Base-by-base conservation (phyloP, 2,797 vertebrate species). In the Ceyx erithaca region DNA sequence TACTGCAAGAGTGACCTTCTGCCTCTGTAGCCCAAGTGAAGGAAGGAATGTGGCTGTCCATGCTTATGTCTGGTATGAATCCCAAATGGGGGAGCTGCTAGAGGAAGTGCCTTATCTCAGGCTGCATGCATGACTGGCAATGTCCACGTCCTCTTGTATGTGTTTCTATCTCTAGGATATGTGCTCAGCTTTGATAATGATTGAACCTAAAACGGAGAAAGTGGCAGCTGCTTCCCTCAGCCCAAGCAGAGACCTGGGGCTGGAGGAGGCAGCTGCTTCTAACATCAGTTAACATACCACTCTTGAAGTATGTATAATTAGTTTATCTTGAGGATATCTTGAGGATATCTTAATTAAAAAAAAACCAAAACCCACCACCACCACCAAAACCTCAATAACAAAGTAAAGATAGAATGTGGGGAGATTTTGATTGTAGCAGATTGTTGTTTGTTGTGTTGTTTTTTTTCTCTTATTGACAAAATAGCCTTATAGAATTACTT, bases 81-180 rank as follows among this genome's bases (percentile, higher is more conserved):
- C 55, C 17, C 40, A 9, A 40, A 5, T 20, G 3, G 3, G 18
- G 30, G 33, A 12, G n/a, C 12, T 59, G 45, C 19, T 67, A 28
- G 6, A 4, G 12, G 22, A 35, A 79, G 4, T 0, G 0, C 8
- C 14, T 73, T 14, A 0, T 45, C 28, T 54, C 48, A 6, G 35
- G 14, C 25, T 1, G 0, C 7, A 16, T 35, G 6, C 28, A 25
- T 57, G 30, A 48, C 18, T 0, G 0, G 19, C 9, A 3, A 0
- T 7, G 5, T 6, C 21, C 6, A 4, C 51, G n/a, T 49, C 31
- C 41, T 54, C 22, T 49, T 2, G 1, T 21, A 20, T 12, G 2
- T 43, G 23, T 10, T 6, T 59, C 7, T 26, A 12, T 28, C 77
- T 59, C 49, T 26, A 30, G 30, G 15, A 4, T 17, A 37, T 2